Conservation (phyloP, 1,140 invertebrate species). For the Antheraea mylitta region DNA sequence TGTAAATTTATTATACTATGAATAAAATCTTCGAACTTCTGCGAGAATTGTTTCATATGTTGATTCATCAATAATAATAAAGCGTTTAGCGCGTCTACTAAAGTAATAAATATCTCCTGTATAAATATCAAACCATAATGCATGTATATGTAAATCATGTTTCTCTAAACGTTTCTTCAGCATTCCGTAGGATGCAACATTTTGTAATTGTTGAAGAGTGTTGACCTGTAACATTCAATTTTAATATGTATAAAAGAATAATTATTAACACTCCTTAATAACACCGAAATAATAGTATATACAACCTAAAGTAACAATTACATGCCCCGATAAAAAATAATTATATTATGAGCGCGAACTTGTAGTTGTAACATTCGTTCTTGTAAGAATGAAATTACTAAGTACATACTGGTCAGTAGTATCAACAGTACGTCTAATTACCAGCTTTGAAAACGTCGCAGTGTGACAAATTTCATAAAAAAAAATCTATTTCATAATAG, state of each 20-base stretch:
- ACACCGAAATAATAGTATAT: no score
- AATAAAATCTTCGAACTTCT: constrained; percentile 91
- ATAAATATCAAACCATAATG: constrained; percentile 98
- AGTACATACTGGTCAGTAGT: no score
- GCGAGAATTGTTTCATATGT: constrained; percentile 86
- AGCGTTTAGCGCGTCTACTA: constrained; percentile 89
- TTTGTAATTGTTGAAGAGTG: constrained; percentile 95
- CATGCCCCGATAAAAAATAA: no score
- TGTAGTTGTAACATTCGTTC: no score
- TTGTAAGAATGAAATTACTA: no score
- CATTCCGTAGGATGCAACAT: constrained; percentile 96
- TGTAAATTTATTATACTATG: constrained; percentile 68
- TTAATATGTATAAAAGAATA: background rate
- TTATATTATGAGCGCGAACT: no score
- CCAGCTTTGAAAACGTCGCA: no score
- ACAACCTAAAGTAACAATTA: no score
- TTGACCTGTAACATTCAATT: constrained; percentile 85
- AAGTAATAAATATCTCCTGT: constrained; percentile 97
- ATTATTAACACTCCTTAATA: no score
- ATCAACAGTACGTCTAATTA: no score
- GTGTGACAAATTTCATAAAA: no score
- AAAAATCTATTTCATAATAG: no score
- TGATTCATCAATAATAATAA: constrained; percentile 91
- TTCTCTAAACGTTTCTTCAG: constrained; percentile 89
- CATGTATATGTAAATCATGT: constrained; percentile 93